Conservation (phyloP, 2,888 invertebrate genomes). For the Trissolcus japonicus region DNA sequence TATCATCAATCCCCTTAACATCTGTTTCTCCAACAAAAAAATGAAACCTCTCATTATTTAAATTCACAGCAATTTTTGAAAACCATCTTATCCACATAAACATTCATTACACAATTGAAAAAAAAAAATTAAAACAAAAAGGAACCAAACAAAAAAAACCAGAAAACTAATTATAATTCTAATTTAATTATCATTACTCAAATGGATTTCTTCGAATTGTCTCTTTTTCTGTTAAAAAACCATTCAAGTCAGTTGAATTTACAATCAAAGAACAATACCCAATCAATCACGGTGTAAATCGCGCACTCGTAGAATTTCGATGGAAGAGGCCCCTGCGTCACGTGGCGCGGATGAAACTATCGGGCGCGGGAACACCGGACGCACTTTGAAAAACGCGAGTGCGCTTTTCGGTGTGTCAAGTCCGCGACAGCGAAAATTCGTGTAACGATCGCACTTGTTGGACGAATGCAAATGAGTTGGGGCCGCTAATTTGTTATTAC, state of each 20-base stretch:
- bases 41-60: too few relatives aligned
- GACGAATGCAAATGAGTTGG: conserved; percentile 53
- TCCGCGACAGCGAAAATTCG: not conserved
- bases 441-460: conserved; percentile 53
- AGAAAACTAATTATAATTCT: too few relatives aligned
- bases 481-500: conserved; percentile 53
- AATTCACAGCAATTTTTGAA: too few relatives aligned
- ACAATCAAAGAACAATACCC: not conserved
- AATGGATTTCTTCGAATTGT: too few relatives aligned
- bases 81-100: too few relatives aligned
- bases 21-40: too few relatives aligned
- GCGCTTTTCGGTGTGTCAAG: conserved; percentile 26
- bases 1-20: not conserved
- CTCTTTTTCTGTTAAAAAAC: too few relatives aligned
- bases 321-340: not conserved
- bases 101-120: too few relatives aligned
- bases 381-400: conserved; percentile 2
- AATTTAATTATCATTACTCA: too few relatives aligned
- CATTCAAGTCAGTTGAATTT: too few relatives aligned
- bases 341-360: not conserved
- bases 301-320: not conserved
- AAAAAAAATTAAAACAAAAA: too few relatives aligned
- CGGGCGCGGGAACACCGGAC: not conserved
- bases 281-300: not conserved
- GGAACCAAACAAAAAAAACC: too few relatives aligned